phyloP scores from a whole-genome alignment of 2,888 invertebrate genomes.

The Nudaria mundana region DNA sequence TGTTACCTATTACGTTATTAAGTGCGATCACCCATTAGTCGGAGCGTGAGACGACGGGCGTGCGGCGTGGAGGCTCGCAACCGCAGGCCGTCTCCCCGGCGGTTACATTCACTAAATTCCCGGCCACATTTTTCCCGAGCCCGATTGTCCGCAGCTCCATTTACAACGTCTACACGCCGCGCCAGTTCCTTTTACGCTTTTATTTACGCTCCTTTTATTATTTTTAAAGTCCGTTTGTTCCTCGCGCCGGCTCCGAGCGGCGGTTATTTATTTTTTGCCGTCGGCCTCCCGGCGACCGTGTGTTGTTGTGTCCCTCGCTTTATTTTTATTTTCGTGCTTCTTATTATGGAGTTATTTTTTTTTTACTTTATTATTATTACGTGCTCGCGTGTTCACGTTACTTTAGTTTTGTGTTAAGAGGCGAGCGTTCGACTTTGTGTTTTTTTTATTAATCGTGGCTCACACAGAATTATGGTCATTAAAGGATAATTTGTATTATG shows the following conservation, averaged over 20 bases:
- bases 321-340: conserved; percentile 81
- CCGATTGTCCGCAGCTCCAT: conserved; percentile 79
- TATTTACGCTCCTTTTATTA: conserved; percentile 81
- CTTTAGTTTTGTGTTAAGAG: conserved; percentile 80
- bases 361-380: conserved; percentile 75
- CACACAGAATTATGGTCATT: conserved; percentile 80
- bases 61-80: conserved; percentile 51
- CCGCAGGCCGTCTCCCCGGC: conserved; percentile 61
- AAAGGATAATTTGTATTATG: conserved; percentile 81
- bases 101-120: conserved; percentile 78
- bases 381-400: conserved; percentile 76
- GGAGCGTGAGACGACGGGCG: conserved; percentile 47
- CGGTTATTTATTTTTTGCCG: conserved; percentile 79
- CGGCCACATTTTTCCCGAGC: conserved; percentile 74
- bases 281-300: conserved; percentile 80
- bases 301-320: conserved; percentile 79
- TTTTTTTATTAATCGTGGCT: conserved; percentile 73
- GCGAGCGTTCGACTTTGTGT: conserved; percentile 62
- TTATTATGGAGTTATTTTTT: conserved; percentile 75
- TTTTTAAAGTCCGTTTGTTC: conserved; percentile 80
- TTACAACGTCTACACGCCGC: conserved; percentile 80
- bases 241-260: conserved; percentile 76
- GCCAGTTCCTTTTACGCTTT: conserved; percentile 81
- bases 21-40: conserved; percentile 61
- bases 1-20: conserved; percentile 62